Evolutionary conservation across 1,140 invertebrate species (phyloP).

Genomic region (Brachionus calyciflorus): DNA sequence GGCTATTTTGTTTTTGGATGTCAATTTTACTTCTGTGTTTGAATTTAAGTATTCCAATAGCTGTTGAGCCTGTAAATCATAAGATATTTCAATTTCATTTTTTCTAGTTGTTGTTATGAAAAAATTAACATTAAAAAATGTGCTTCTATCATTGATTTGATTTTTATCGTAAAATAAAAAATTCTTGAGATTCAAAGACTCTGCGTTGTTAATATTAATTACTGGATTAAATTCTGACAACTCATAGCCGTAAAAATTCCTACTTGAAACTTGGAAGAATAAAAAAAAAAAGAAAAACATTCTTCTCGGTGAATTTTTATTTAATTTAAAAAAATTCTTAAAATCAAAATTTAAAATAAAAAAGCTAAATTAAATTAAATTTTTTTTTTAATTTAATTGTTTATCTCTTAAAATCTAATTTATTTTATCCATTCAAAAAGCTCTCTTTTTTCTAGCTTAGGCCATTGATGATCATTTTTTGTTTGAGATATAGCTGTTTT

Average conservation of each 20-base stretch:
- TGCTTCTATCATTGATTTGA: neutral
- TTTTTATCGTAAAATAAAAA: neutral
- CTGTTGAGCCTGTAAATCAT: neutral
- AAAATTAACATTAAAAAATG: neutral
- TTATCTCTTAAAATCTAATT: too few species aligned
- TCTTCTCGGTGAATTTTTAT: neutral
- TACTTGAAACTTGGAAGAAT: neutral
- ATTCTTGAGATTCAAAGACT: neutral
- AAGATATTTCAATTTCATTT: neutral
- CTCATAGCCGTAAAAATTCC: neutral
- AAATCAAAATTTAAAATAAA: neutral
- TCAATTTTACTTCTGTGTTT: neutral
- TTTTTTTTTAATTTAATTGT: neutral
- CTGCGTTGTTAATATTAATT: neutral
- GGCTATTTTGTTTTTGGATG: neutral
- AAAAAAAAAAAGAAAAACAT: constrained; percentile 23
- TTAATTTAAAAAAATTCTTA: constrained; percentile 22
- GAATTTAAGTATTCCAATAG: constrained; percentile 2
- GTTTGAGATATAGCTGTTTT: constrained; percentile 24
- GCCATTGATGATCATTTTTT: constrained; percentile 1
- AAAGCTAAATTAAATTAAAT: constrained; percentile 29
- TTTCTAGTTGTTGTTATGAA: neutral
- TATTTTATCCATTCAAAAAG: constrained; percentile 43
- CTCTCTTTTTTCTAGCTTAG: constrained; percentile 8
- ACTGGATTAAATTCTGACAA: neutral